Evolutionary conservation across 2,888 invertebrate species (phyloP), one percentile per base, ranked within the genome.

Genomic region (Gymnoscelis rufifasciata): DNA sequence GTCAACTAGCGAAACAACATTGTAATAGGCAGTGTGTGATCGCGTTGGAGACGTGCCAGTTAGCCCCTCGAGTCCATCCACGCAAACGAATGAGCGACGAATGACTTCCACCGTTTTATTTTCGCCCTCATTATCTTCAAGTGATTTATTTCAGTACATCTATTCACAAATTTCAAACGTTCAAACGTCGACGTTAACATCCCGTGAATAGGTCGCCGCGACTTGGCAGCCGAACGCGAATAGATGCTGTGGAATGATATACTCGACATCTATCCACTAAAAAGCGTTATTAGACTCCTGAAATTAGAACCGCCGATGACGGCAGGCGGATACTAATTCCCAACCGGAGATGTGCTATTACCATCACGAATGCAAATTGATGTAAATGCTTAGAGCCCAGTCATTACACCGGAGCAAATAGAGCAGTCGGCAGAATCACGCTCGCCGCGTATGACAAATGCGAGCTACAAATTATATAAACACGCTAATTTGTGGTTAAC

Each of bases 41-140:
- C 77, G 79, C 76, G 70, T 81, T 86, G 87, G 86, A 78, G 11
- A 31, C 36, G 41, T 40, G 78, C 84, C 87, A 83, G 60, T 54
- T 54, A 61, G 61, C 60, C 65, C 56, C 68, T 68, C 60, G 69
- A 68, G 71, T 70, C 75, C 71, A 77, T 78, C 72, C 68, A 64
- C 74, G 63, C 78, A 73, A 75, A 74, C 74, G 66, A 69, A 72
- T 71, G 74, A 82, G 71, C 73, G 78, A 78, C 78, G 74, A 82
- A 67, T 75, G 73, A 80, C 71, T 78, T 74, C 77, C 77, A 74
- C 70, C 71, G 70, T 78, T 84, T 82, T 83, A 87, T 87, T 87
- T 84, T 82, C 71, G 81, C 74, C 74, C 83, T 84, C 84, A 84
- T 88, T 88, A 88, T 86, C 79, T 78, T 74, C 72, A 69, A 83